Conservation (phyloP, 2,797 vertebrate species). For the Gallinago nigripennis region DNA sequence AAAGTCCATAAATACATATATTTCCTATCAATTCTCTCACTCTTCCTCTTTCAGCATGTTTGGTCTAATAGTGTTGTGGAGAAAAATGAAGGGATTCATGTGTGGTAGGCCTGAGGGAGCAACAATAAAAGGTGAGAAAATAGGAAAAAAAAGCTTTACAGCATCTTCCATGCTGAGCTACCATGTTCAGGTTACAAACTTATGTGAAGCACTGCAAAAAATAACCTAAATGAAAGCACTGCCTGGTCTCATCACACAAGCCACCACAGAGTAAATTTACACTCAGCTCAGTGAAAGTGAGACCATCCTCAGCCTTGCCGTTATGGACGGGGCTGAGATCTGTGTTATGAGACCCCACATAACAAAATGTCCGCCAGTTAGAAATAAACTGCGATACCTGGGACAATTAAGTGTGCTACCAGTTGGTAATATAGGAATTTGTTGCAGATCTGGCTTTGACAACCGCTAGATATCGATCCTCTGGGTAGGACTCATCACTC, state of each 20-base stretch:
- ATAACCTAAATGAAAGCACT: not conserved
- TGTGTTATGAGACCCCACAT: not conserved
- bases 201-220: not conserved
- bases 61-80: not conserved
- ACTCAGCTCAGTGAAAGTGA: not conserved
- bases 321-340: not conserved
- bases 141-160: not conserved
- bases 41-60: not conserved
- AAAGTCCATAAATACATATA: not conserved
- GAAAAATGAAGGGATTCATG: not conserved
- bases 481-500: not conserved
- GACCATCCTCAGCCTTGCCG: not conserved
- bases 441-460: not conserved
- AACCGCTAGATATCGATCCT: not conserved
- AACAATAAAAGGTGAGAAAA: not conserved
- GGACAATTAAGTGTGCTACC: not conserved
- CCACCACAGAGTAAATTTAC: not conserved
- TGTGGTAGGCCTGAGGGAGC: not conserved
- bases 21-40: not conserved
- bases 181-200: not conserved
- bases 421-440: not conserved
- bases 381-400: not conserved
- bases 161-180: not conserved
- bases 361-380: not conserved
- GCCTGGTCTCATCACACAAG: not conserved